Evolutionary conservation across 2,888 invertebrate genomes (phyloP), one percentile per base, ranked within the genome.

Genomic region (Achlya flavicornis): DNA sequence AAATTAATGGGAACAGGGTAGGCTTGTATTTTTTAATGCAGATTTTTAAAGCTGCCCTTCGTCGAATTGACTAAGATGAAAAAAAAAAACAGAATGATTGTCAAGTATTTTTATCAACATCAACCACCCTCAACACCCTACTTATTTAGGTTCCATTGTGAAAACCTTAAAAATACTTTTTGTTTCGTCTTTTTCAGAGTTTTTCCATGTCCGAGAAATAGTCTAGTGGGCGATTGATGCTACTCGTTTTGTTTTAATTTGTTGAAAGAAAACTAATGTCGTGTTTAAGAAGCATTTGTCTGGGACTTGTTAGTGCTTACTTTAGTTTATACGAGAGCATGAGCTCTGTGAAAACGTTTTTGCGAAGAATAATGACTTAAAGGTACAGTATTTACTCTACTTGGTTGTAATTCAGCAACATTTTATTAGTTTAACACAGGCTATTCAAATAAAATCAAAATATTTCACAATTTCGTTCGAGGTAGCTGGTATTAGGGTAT

Each of bases 221-320:
- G 48, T 48, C 48, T 53, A 7, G 53, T n/a, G 19, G 19, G 19
- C 19, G 53, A 53, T 53, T 53, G 16, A 53, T 53, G 53, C 19
- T 19, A 10, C 53, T 53, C 53, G 53, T 53, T 53, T 53, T 19
- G 53, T 53, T 53, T 53, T 53, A 53, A 53, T 53, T 53, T 53
- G 53, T 53, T 53, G 19, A 53, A 53, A 53, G 53, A 53, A 53
- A 53, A 53, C 16, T 53, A 53, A 53, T 53, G 53, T 53, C 2
- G 19, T 53, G 53, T 53, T 10, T 19, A n/a, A 53, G 8, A 19
- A 53, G 53, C 53, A 53, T 53, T 53, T 53, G 19, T 53, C 53
- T 53, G 53, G n/a, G 53, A 10, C 53, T 19, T 8, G 19, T 3
- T 53, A 48, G 41, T 12, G 41, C 46, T n/a, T 46, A n/a, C 14